A percentile compares a stretch with the other conserved stretches of the same genome.
These are phyloP conservation scores for Eupithecia exiguata DNA, from an alignment of 2,888 invertebrate species.

Conservation along the genomic window DNA sequence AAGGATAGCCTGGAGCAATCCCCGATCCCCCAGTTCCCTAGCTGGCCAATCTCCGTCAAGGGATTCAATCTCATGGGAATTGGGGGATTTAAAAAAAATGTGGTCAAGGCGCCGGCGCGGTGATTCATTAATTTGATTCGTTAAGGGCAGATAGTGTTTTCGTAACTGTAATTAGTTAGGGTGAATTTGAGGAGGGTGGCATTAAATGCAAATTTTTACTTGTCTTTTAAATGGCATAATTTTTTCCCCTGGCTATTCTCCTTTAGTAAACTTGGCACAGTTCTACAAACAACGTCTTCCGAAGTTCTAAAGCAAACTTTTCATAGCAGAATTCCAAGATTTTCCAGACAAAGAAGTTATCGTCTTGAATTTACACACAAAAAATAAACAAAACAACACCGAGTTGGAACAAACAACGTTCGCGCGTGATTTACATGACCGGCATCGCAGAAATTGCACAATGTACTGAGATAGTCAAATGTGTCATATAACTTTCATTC, in stretches of 20 bases:
- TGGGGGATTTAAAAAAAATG: slow-evolving; percentile 68
- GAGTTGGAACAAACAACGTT: slow-evolving; percentile 49
- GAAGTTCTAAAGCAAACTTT: slow-evolving; percentile 5
- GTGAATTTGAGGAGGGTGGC: background rate
- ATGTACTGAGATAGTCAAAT: slow-evolving; percentile 25
- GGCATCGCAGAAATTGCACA: slow-evolving; percentile 55
- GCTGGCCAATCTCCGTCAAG: slow-evolving; percentile 68
- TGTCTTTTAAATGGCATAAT: background rate
- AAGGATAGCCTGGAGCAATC: slow-evolving; percentile 59
- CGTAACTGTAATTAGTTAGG: slow-evolving; percentile 10
- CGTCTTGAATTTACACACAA: slow-evolving; percentile 24
- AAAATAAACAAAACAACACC: slow-evolving; percentile 23
- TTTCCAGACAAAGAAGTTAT: slow-evolving; percentile 15
- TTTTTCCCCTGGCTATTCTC: background rate
- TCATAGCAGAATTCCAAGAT: background rate
- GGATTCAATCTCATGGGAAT: slow-evolving; percentile 84
- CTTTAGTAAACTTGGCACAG: slow-evolving; percentile 4
- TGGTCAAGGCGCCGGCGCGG: slow-evolving; percentile 30
- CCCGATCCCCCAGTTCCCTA: slow-evolving; percentile 43
- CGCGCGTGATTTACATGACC: slow-evolving; percentile 62
- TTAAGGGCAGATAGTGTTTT: slow-evolving; percentile 24
- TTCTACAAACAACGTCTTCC: background rate
- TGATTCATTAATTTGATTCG: slow-evolving; percentile 36
- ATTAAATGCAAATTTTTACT: slow-evolving; percentile 2
- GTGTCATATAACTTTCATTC: slow-evolving; percentile 17